Base-by-base conservation (phyloP, 2,888 invertebrate species). In the Philopedon plagiatum region DNA sequence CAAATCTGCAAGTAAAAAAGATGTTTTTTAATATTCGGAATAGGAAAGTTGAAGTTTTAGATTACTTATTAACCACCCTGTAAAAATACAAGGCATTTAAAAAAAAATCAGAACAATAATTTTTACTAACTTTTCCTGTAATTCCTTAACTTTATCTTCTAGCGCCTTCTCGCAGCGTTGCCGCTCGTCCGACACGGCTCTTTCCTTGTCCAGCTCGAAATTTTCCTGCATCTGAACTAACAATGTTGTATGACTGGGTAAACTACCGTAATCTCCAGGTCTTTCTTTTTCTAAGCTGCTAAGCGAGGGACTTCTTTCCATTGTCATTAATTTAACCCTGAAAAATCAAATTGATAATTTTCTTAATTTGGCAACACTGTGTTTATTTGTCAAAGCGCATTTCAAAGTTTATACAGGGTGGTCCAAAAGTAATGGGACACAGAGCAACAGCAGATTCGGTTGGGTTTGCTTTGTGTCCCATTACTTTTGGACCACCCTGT, bases 301-400 rank as follows among this genome's bases (percentile, higher is more conserved):
- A 77, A 94, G 94, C 5, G 93, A 93, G 0, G 93, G 93, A 65
- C 93, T 93, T 78, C 94, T 92, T 89, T 93, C 90, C 71, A 90
- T 86, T 0, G 93, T 90, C 89, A 94, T 93, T 71, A 94, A 86
- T 71, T 92, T 91, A 84, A 73, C 66, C 34, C 74, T 70, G 15
- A 15, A 46, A 15, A 11, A 18, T 18, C 15, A 41, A 5, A 41
- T 1, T 15, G 1, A 41, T 7, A 39, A 13, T n/a, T n/a, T n/a
- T n/a, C n/a, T n/a, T n/a, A n/a, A n/a, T n/a, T n/a, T n/a, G n/a
- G n/a, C n/a, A n/a, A n/a, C n/a, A n/a, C n/a, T n/a, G n/a, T n/a
- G n/a, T n/a, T n/a, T n/a, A n/a, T n/a, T n/a, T n/a, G n/a, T n/a
- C n/a, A n/a, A n/a, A n/a, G n/a, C n/a, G n/a, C n/a, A n/a, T n/a